phyloP scores from a whole-genome alignment of 2,888 invertebrate species.

The Ophioninae sp. region DNA sequence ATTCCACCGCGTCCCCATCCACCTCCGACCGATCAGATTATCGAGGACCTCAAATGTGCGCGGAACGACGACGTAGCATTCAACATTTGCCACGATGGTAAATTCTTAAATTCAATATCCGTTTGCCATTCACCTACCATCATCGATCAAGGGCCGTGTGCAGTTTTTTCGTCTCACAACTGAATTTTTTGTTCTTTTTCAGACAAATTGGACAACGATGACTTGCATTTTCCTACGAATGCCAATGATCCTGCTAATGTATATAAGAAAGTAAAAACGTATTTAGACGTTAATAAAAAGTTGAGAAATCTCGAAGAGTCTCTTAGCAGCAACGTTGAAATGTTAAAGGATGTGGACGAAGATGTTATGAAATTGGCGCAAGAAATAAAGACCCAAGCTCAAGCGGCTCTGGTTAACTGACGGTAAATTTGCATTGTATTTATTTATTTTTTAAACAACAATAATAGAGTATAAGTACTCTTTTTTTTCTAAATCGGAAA shows the following conservation, averaged over 20 bases:
- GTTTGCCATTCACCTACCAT: not conserved
- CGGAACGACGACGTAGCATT: slow-evolving; percentile 73
- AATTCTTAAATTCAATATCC: slow-evolving; percentile 7
- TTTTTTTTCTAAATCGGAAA: not conserved
- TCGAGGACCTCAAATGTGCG: slow-evolving; percentile 74
- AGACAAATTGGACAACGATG: slow-evolving; percentile 80
- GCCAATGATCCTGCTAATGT: slow-evolving; percentile 69
- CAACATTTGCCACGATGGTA: slow-evolving; percentile 70
- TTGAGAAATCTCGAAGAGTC: slow-evolving; percentile 73
- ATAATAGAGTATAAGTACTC: slow-evolving; percentile 45
- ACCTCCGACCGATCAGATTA: slow-evolving; percentile 73
- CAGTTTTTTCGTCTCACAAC: not conserved
- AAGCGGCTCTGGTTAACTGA: slow-evolving; percentile 75
- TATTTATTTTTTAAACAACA: slow-evolving; percentile 48
- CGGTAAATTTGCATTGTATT: slow-evolving; percentile 20
- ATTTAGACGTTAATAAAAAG: slow-evolving; percentile 76
- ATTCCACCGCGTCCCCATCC: slow-evolving; percentile 75
- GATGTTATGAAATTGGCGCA: slow-evolving; percentile 78
- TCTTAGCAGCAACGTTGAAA: slow-evolving; percentile 72
- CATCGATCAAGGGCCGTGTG: not conserved
- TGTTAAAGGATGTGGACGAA: slow-evolving; percentile 71
- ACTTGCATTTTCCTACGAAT: slow-evolving; percentile 63
- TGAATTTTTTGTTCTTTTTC: slow-evolving; percentile 30
- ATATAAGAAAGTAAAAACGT: slow-evolving; percentile 75
- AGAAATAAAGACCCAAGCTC: slow-evolving; percentile 79